These are phyloP conservation scores for Oxyscelio sp. DNA, from an alignment of 2,888 invertebrate genomes.

Conservation along the genomic window DNA sequence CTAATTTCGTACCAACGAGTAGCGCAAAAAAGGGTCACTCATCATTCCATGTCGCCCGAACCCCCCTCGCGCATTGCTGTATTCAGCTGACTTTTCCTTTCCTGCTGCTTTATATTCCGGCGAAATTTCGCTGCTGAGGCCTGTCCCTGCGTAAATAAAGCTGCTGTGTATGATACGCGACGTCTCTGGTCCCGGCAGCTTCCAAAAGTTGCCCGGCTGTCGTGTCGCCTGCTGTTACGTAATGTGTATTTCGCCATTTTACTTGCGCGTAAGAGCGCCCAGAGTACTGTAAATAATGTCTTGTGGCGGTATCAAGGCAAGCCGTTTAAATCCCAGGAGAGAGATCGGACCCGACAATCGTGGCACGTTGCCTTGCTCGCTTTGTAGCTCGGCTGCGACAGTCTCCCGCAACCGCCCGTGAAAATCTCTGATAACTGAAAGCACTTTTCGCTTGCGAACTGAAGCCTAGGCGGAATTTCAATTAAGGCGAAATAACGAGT, in stretches of 20 bases:
- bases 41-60: slow-evolving; percentile 16
- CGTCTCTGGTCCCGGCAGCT: slow-evolving; percentile 70
- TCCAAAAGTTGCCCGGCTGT: slow-evolving; percentile 76
- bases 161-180: slow-evolving; percentile 66
- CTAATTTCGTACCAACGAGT: not conserved
- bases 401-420: slow-evolving; percentile 71
- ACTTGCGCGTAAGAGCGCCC: slow-evolving; percentile 74
- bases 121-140: slow-evolving; percentile 54
- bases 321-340: slow-evolving; percentile 77
- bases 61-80: not conserved
- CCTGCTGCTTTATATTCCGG: slow-evolving; percentile 51
- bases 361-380: slow-evolving; percentile 55
- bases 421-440: slow-evolving; percentile 76
- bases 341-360: slow-evolving; percentile 77
- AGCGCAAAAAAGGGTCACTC: slow-evolving; percentile 6
- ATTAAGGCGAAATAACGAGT: slow-evolving; percentile 52
- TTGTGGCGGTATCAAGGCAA: slow-evolving; percentile 75
- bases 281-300: slow-evolving; percentile 79
- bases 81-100: slow-evolving; percentile 25
- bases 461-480: slow-evolving; percentile 67
- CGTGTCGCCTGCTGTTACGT: slow-evolving; percentile 77
- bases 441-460: slow-evolving; percentile 61
- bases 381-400: slow-evolving; percentile 46
- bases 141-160: slow-evolving; percentile 66
- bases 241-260: slow-evolving; percentile 77